phyloP scores from a whole-genome alignment of 2,797 vertebrate species.

The Liasis olivaceus region DNA sequence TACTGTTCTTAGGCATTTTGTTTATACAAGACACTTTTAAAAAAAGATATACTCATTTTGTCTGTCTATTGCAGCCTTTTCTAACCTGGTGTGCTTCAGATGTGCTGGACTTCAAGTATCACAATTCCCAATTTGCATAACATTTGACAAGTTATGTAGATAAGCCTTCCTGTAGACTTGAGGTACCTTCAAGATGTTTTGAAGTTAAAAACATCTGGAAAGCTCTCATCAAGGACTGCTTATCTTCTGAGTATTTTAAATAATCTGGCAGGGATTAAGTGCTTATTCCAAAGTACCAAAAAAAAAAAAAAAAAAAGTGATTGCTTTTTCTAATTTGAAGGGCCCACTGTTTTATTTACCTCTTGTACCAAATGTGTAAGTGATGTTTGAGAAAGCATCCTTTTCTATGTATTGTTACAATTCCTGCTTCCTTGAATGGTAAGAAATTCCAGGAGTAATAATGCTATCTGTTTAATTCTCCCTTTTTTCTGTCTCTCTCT shows the following conservation, averaged over 20 bases:
- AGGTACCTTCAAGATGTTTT: neutral
- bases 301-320: neutral
- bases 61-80: neutral
- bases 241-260: neutral
- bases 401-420: neutral
- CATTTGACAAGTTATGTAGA: neutral
- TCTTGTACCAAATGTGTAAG: neutral
- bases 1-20: neutral
- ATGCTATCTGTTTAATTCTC: neutral
- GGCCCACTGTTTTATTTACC: neutral
- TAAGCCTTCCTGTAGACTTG: neutral
- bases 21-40: neutral
- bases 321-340: neutral
- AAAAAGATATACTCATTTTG: neutral
- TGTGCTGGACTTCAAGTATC: neutral
- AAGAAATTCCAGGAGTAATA: neutral
- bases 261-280: neutral
- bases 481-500: neutral
- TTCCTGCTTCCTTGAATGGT: neutral
- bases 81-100: neutral
- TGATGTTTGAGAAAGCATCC: neutral
- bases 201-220: neutral
- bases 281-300: neutral
- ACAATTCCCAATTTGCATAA: neutral
- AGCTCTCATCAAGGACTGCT: neutral